Conservation (phyloP, 2,797 vertebrate genomes). For the Gallinago solitaria region DNA sequence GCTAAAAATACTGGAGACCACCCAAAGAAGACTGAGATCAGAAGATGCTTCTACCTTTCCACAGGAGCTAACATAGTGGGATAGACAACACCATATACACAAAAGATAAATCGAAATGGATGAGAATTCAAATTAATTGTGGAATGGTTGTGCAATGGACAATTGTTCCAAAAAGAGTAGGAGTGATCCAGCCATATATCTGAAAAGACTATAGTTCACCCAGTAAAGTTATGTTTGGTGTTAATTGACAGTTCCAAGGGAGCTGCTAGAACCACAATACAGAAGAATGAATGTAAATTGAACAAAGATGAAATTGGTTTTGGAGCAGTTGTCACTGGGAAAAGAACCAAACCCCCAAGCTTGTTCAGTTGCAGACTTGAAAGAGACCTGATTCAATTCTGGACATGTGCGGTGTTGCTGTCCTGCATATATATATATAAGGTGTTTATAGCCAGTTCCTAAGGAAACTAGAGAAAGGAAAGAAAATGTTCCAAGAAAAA, state of each 20-base stretch:
- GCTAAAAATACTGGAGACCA: neutral
- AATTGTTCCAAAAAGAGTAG: neutral
- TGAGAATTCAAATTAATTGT: neutral
- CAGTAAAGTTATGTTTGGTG: neutral
- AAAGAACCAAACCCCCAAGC: neutral
- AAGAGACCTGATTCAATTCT: neutral
- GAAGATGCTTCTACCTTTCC: neutral
- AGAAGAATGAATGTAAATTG: neutral
- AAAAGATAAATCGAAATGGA: neutral
- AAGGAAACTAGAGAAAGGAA: conserved; percentile 17
- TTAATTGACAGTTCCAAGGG: neutral
- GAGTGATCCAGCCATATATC: neutral
- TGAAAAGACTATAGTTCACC: neutral
- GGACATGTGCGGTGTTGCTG: neutral
- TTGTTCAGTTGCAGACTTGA: neutral
- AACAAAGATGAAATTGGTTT: neutral
- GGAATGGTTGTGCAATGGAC: neutral
- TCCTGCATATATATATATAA: neutral
- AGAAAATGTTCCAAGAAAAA: neutral
- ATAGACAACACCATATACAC: neutral
- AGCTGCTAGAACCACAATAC: neutral
- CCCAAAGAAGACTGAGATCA: neutral
- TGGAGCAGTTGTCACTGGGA: neutral
- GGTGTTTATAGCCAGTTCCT: conserved; percentile 2
- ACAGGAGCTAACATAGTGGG: neutral